These are phyloP conservation scores for Caloenas nicobarica DNA, from an alignment of 2,113 vertebrate species.

Conservation along the genomic window DNA sequence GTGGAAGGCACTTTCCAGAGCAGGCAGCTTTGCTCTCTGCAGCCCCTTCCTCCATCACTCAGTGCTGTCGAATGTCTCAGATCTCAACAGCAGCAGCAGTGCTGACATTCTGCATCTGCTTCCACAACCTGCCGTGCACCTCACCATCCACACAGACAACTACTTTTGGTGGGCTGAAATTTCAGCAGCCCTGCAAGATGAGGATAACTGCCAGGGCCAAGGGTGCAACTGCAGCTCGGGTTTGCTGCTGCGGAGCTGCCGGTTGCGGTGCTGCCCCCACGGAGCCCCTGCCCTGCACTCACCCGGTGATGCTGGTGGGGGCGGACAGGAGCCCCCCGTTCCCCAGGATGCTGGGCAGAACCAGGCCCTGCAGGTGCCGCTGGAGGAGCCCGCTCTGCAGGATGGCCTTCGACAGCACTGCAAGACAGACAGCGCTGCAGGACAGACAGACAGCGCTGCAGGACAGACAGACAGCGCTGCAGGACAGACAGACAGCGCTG, in stretches of 20 bases:
- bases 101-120: neutral
- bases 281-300: neutral
- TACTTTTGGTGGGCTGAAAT: fast-evolving
- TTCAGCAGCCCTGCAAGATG: neutral
- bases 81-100: neutral
- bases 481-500: neutral
- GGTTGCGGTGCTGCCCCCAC: no score
- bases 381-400: neutral
- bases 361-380: neutral
- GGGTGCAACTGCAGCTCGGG: neutral
- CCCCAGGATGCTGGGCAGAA: slow-evolving; percentile 43
- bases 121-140: neutral
- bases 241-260: neutral
- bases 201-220: no score
- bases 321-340: slow-evolving; percentile 6
- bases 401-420: slow-evolving; percentile 22
- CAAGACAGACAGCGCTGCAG: neutral
- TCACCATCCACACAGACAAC: neutral
- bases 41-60: neutral
- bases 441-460: neutral
- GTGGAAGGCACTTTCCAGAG: neutral
- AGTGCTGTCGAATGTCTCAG: neutral
- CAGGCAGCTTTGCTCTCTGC: fast-evolving
- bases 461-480: no score
- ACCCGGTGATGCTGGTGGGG: slow-evolving; percentile 44